Base-by-base conservation (phyloP, 2,797 vertebrate genomes). In the Karalla daura region DNA sequence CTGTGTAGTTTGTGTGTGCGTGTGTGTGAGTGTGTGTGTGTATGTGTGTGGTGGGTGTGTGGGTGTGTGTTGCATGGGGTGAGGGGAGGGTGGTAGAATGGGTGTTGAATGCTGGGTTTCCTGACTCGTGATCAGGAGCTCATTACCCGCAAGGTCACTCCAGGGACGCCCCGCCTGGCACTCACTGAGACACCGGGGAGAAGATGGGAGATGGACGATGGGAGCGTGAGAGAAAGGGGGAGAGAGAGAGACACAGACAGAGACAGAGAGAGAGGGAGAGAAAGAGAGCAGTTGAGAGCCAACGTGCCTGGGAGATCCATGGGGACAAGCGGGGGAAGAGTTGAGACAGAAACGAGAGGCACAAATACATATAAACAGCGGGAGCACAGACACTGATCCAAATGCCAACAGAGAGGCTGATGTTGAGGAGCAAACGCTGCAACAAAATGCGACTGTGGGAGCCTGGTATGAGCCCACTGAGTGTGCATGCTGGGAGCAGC, bases 101-200 rank as follows among this genome's bases (percentile, higher is more conserved):
- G 81, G 76, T 86, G 90, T 86, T 84, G 85, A 90, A 92, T 87
- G 78, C 86, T 12, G 74, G 78, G 78, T 88, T 93, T 92, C 85
- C 88, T 89, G 91, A 92, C 91, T 94, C 84, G 88, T 92, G 91
- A 91, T 92, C 90, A 90, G 83, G 85, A 90, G 83, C 91, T 94
- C 90, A 93, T 94, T 93, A 93, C 86, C 85, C 84, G 84, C 91
- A 94, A 94, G 93, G 93, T 94, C 92, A 93, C 91, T 86, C 88
- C 78, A 89, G 91, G 91, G 91, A 94, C 80, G 35, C 69, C 78
- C 81, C 25, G 77, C 86, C 80, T 79, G 80, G 80, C 83, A 84
- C 86, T 79, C 80, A 76, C 45, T 4, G 47, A 76, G 68, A 81
- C 80, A 83, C 71, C 80, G 45, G 67, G 73, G 80, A 72, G 63